Base-by-base conservation (phyloP, 2,797 vertebrate genomes). In the Natrix natrix region DNA sequence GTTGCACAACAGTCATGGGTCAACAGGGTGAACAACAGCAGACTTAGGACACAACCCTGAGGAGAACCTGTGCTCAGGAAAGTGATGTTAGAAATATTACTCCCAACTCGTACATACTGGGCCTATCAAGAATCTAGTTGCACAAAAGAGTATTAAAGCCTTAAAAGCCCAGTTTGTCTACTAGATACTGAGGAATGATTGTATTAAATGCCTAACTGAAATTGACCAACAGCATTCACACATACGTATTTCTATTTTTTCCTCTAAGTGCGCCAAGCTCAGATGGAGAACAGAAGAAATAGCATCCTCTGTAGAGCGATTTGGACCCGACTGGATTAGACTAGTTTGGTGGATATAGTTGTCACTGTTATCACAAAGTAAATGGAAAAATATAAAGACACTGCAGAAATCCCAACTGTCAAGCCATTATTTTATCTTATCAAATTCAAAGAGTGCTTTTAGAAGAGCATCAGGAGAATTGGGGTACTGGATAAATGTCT, bases 331-430 rank as follows among this genome's bases (percentile, higher is more conserved):
- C 96, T 95, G 96, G 97, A 97, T 96, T 93, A 95, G 96, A 96
- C 95, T 13, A 83, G 93, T 97, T 94, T 98, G 98, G 97, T 97
- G 98, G 97, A 94, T 97, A 96, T 95, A 96, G 98, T 98, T 97
- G 97, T 97, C 97, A 95, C 57, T 93, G 96, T 96, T 96, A 96
- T 96, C 97, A 94, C 96, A 96, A 96, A 48, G 93, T 83, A 74
- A 91, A 93, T 96, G 97, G 96, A 48, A 94, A 87, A 91, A 91
- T 8, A 91, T 95, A 28, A 93, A 5, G 89, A 95, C 94, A 88
- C 96, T 96, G 93, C 88, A 91, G 96, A 95, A 97, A 94, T 61
- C 97, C 95, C 96, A 96, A 97, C 97, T 97, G 97, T 95, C 96
- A 92, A 95, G 95, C 96, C 95, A 59, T 89, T 95, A 93, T 95